Conservation (phyloP, 2,888 invertebrate genomes). For the Rhamnusium bicolor region DNA sequence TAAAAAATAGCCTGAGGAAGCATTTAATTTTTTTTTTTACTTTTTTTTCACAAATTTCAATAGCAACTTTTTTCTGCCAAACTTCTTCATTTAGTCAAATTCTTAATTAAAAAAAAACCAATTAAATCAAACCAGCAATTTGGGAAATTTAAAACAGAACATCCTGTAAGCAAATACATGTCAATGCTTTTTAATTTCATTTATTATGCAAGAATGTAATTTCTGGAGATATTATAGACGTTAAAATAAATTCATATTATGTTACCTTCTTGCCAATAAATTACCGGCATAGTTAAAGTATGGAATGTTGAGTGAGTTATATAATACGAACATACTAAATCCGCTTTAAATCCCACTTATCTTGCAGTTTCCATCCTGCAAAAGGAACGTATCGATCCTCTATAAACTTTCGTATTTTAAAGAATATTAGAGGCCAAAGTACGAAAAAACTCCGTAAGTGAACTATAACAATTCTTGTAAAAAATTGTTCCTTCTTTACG, state of each 20-base stretch:
- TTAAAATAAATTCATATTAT: not conserved
- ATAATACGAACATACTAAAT: not conserved
- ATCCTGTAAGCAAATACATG: too few relatives aligned
- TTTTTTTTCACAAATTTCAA: too few relatives aligned
- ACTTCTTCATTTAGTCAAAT: too few relatives aligned
- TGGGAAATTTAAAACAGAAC: too few relatives aligned
- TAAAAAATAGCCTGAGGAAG: too few relatives aligned
- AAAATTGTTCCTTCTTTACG: too few relatives aligned
- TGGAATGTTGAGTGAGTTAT: not conserved
- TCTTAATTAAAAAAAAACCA: too few relatives aligned
- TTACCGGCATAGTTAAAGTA: constrained; percentile 4
- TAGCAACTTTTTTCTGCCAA: too few relatives aligned
- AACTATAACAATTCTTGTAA: not conserved
- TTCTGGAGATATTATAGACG: not conserved
- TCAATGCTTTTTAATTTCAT: too few relatives aligned
- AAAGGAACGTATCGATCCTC: not conserved
- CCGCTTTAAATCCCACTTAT: not conserved
- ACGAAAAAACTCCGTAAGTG: not conserved
- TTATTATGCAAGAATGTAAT: too few relatives aligned
- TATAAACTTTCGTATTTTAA: constrained; percentile 6
- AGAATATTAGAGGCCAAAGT: not conserved
- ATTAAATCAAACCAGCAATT: too few relatives aligned
- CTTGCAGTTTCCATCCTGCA: not conserved
- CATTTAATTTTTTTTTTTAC: too few relatives aligned
- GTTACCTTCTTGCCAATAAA: not conserved